These are phyloP conservation scores for Haplochromis vanheusdeni DNA, from an alignment of 2,113 vertebrate species.

Conservation along the genomic window DNA sequence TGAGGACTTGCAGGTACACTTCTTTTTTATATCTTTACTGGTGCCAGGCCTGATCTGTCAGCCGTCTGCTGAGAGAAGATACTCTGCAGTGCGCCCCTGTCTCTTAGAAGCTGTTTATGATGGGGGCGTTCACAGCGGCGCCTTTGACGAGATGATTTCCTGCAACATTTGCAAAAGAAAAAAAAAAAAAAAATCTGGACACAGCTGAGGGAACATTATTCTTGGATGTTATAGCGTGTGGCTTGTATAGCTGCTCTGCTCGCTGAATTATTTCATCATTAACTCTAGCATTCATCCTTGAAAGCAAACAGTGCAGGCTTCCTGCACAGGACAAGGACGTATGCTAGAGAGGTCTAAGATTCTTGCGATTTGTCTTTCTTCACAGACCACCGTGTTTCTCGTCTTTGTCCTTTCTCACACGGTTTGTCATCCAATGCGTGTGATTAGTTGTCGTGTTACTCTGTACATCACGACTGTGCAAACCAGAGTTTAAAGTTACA, in stretches of 20 bases:
- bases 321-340: not conserved
- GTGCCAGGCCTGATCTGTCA: not conserved
- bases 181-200: slow-evolving; percentile 4
- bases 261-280: not conserved
- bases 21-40: not conserved
- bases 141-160: slow-evolving; percentile 11
- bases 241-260: not conserved
- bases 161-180: not conserved
- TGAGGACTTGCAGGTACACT: not conserved
- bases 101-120: slow-evolving; percentile 16
- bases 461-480: not conserved
- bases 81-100: not conserved
- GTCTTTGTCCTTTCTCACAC: not conserved
- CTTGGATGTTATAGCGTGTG: not conserved
- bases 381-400: not conserved
- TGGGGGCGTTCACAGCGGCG: not conserved
- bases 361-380: not conserved
- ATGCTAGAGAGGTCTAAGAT: not conserved
- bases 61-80: slow-evolving; percentile 7
- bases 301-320: not conserved
- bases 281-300: not conserved
- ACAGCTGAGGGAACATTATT: not conserved
- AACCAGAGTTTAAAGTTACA: not conserved
- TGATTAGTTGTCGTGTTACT: accelerated
- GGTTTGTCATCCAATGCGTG: accelerated